Evolutionary conservation across 2,888 invertebrate species (phyloP).

Genomic region (Boloria selene): DNA sequence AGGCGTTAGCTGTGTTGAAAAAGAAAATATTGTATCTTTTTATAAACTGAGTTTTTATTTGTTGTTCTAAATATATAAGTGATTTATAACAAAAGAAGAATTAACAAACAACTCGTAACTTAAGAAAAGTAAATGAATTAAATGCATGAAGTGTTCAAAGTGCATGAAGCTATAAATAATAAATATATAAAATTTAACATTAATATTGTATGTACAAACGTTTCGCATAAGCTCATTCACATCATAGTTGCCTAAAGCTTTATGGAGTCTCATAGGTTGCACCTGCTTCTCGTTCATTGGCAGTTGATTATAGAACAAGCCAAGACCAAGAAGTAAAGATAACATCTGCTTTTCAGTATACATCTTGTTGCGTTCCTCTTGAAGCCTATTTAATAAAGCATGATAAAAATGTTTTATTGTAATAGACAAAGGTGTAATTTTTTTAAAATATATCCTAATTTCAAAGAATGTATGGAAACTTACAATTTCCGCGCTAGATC

Average conservation of each 20-base stretch:
- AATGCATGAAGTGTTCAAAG: too few species aligned
- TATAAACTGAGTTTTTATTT: too few species aligned
- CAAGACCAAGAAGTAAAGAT: slow-evolving; percentile 61
- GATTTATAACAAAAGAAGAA: too few species aligned
- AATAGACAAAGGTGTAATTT: background rate
- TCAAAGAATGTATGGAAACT: slow-evolving; percentile 42
- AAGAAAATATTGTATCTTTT: background rate
- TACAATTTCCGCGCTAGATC: slow-evolving; percentile 66
- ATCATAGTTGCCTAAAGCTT: slow-evolving; percentile 68
- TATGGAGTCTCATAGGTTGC: slow-evolving; percentile 59
- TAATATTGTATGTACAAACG: slow-evolving; percentile 50
- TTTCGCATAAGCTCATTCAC: slow-evolving; percentile 63
- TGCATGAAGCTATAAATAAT: too few species aligned
- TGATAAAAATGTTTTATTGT: too few species aligned
- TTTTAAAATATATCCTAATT: background rate
- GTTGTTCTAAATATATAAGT: too few species aligned
- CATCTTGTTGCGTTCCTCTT: slow-evolving; percentile 63
- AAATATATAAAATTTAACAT: too few species aligned
- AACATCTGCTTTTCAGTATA: slow-evolving; percentile 66
- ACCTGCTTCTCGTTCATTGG: slow-evolving; percentile 51
- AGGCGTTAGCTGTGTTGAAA: slow-evolving; percentile 66
- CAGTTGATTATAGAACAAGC: slow-evolving; percentile 64
- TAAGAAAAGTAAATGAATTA: too few species aligned
- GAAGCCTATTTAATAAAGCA: slow-evolving; percentile 48
- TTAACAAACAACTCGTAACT: too few species aligned